phyloP scores from a whole-genome alignment of 2,113 vertebrate species.

The Scartelaos histophorus region DNA sequence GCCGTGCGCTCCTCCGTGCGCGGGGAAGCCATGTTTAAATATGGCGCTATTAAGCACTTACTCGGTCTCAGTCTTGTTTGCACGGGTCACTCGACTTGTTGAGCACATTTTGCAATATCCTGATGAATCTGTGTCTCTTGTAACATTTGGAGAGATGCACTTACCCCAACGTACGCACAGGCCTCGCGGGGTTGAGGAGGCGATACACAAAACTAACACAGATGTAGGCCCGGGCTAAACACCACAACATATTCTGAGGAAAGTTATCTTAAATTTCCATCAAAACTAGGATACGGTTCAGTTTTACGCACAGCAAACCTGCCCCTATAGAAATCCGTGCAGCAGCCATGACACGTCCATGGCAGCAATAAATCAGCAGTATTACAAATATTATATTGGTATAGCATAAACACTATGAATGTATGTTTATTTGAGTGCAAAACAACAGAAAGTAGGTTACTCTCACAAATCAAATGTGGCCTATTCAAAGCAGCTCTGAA shows the following conservation, averaged over 20 bases:
- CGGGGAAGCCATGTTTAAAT: constrained; percentile 48
- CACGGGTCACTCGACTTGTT: constrained; percentile 59
- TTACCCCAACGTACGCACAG: neutral
- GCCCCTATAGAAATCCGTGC: neutral
- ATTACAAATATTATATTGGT: too few species aligned
- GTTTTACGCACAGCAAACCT: neutral
- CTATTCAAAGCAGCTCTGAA: neutral
- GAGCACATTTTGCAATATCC: neutral
- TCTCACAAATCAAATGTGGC: neutral
- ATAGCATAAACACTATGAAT: neutral
- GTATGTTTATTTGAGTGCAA: neutral
- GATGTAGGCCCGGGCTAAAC: neutral
- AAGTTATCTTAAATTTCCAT: neutral
- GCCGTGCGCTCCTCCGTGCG: constrained; percentile 26
- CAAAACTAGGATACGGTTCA: neutral
- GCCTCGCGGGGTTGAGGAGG: neutral
- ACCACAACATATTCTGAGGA: neutral
- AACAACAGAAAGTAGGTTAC: neutral
- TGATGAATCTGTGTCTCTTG: neutral
- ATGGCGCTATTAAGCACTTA: constrained; percentile 59
- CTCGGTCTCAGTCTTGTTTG: constrained; percentile 20
- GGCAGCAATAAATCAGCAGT: neutral
- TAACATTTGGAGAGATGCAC: neutral
- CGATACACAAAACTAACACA: too few species aligned
- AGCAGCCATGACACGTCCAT: neutral